Percentiles rank a stretch among this genome's conserved stretches.
Conservation (phyloP, 2,113 vertebrate genomes). For the Phaetusa simplex region DNA sequence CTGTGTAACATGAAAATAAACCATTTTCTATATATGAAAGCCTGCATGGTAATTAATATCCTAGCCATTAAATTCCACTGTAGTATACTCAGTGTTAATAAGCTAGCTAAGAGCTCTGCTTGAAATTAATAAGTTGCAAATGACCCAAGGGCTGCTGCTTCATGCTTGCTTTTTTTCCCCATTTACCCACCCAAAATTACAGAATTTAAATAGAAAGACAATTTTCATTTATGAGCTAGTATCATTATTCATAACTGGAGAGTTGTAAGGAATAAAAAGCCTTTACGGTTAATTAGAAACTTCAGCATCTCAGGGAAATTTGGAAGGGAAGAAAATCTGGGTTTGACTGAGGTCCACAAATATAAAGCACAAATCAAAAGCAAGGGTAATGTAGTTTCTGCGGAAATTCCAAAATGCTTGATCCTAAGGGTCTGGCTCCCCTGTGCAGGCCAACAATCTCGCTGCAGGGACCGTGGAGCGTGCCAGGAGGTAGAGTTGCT, state of each 20-base stretch:
- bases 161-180: conserved; percentile 51
- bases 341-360: neutral
- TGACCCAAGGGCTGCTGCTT: conserved; percentile 66
- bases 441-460: neutral
- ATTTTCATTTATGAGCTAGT: conserved; percentile 71
- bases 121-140: conserved; percentile 79
- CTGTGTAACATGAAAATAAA: conserved; percentile 7
- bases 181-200: conserved; percentile 16
- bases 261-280: conserved; percentile 53
- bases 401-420: neutral
- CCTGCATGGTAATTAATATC: conserved; percentile 69
- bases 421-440: neutral
- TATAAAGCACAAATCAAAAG: neutral
- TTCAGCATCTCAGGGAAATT: conserved; percentile 20
- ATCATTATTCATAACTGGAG: conserved; percentile 72
- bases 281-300: conserved; percentile 70
- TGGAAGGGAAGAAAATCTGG: neutral
- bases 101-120: conserved; percentile 57
- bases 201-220: conserved; percentile 75
- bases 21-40: neutral
- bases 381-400: neutral
- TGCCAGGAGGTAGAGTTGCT: neutral
- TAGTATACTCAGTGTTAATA: conserved; percentile 58
- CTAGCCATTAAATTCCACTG: conserved; percentile 46
- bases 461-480: neutral